These are phyloP conservation scores for Megaleporinus macrocephalus DNA, from an alignment of 2,113 vertebrate species.

Conservation along the genomic window DNA sequence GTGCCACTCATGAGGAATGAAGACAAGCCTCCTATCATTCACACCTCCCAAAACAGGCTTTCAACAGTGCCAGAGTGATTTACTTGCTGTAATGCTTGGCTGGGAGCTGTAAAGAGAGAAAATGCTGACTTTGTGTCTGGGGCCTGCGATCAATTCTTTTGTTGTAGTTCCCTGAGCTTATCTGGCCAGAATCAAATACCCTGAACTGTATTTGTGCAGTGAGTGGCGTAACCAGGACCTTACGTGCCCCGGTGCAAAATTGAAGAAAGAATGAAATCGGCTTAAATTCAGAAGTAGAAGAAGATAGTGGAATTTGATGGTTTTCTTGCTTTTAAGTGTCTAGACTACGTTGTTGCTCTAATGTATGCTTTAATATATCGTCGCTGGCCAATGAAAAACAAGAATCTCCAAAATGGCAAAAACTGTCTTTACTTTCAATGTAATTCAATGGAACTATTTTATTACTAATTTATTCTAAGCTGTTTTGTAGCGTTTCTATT, in stretches of 20 bases:
- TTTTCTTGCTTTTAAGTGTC: not conserved
- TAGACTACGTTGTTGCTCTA: not conserved
- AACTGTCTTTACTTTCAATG: too few relatives aligned
- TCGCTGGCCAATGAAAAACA: too few relatives aligned
- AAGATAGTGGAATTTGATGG: not conserved
- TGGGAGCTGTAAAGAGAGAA: slow-evolving; percentile 36
- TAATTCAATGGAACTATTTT: too few relatives aligned
- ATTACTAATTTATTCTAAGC: too few relatives aligned
- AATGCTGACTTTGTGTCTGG: slow-evolving; percentile 49
- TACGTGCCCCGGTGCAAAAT: not conserved
- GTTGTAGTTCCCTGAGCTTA: slow-evolving; percentile 42
- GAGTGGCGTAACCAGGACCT: not conserved
- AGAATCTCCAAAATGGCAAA: too few relatives aligned
- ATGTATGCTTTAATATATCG: too few relatives aligned
- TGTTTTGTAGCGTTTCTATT: too few relatives aligned
- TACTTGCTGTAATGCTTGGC: slow-evolving; percentile 33
- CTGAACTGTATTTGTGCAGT: not conserved
- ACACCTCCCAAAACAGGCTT: slow-evolving; percentile 19
- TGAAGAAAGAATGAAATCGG: not conserved
- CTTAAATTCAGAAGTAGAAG: too few relatives aligned
- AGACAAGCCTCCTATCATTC: slow-evolving; percentile 24
- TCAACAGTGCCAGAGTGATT: slow-evolving; percentile 26
- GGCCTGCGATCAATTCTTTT: slow-evolving; percentile 47
- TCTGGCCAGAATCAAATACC: slow-evolving; percentile 21
- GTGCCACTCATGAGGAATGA: slow-evolving; percentile 20